Evolutionary conservation across 2,113 vertebrate genomes (phyloP), one percentile per base, ranked within the genome.

Genomic region (Thamnaconus septentrionalis): DNA sequence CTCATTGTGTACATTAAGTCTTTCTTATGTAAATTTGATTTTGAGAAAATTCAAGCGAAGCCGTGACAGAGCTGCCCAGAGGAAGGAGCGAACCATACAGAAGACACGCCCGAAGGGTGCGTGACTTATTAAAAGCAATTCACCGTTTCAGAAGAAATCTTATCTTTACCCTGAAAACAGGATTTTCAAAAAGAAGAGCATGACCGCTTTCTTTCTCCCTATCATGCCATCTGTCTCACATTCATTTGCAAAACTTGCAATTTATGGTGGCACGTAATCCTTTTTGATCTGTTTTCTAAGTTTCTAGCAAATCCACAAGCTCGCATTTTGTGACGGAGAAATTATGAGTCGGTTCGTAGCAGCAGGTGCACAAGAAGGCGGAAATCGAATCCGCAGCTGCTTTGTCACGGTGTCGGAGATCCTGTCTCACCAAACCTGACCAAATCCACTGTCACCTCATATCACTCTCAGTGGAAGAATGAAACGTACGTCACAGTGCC

Each of bases 361-460:
- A 48, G 54, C 82, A 78, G 75, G 66, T 73, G 70, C 60, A 61
- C 12, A 47, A 39, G 11, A 55, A 61, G 53, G 3, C 58, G 4
- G 41, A 81, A 78, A 78, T 62, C 66, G 61, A 50, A 51, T 71
- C 69, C 59, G 46, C 57, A 11, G 47, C 57, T 64, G 43, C 42
- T 73, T 76, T 64, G 56, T 52, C 54, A 12, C 40, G 7, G 10
- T 42, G 12, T 3, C 55, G 56, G 76, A 72, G 61, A 73, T 59
- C 81, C 60, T 53, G 84, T 85, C 83, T 80, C 69, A 81, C 79
- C 67, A 68, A 75, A 83, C 76, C 73, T 64, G 80, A 85, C 78
- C 77, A 76, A 82, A 86, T 75, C 59, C 67, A 18, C 78, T 85
- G 90, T 92, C 90, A 69, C 66, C 76, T 77, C 76, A 41, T 73